Evolutionary conservation across 2,113 vertebrate genomes (phyloP), one percentile per base, ranked within the genome.

Genomic region (Verasper variegatus): DNA sequence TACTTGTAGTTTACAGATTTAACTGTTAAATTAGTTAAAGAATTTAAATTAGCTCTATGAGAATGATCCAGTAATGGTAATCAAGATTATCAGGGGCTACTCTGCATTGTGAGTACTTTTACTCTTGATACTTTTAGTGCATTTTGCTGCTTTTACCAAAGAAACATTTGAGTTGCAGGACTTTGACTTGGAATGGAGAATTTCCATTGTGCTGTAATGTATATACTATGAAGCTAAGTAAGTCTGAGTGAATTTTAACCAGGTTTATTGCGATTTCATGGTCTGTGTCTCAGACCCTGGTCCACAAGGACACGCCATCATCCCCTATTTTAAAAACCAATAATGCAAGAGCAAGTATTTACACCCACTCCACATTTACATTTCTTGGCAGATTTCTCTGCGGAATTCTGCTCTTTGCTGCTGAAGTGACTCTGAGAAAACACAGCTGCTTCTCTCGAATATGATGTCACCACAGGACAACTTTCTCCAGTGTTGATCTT

Each of bases 391-490:
- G 86, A 84, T 95, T 87, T 86, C 91, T 90, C 92, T 92, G 91
- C 75, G 85, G 87, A 84, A 91, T 91, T 92, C 71, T 72, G 77
- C 93, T 93, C 94, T 87, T 72, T 86, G 94, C 96, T 95, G 95
- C 95, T 94, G 95, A 95, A 94, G 95, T 93, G 94, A 96, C 89
- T 87, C 81, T 88, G 95, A 96, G 93, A 94, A 95, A 96, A 91
- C 96, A 95, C 96, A 97, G 96, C 95, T 97, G 96, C 93, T 95
- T 92, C 93, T 85, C 58, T 49, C 63, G 88, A 82, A 94, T 94
- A 93, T 94, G 95, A 97, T 95, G 95, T 96, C 95, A 96, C 95
- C 94, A 93, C 83, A 90, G 89, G 88, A 95, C 88, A 92, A 95
- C 95, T 94, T 94, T 81, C 80, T 81, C 73, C 71, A 72, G 80